Evolutionary conservation across 2,113 vertebrate genomes (phyloP).

Genomic region (Uria lomvia): DNA sequence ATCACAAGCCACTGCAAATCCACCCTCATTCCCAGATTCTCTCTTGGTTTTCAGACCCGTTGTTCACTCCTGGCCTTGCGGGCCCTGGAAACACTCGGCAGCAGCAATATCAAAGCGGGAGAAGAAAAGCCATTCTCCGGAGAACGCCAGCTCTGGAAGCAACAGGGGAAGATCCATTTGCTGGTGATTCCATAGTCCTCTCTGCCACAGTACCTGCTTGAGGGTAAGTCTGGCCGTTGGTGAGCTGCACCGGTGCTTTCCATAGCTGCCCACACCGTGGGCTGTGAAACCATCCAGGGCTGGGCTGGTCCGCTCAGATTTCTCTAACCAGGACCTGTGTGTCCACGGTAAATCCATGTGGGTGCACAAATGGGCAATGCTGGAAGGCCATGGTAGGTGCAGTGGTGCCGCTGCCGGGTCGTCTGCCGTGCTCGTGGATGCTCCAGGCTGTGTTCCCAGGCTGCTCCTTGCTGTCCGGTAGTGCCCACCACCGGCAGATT

Average conservation of each 20-base stretch:
- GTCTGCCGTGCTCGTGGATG: neutral
- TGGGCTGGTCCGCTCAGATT: neutral
- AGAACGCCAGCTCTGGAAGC: neutral
- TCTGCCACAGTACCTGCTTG: neutral
- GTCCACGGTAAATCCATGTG: fast-evolving
- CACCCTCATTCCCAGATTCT: neutral
- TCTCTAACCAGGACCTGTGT: neutral
- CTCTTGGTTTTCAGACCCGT: neutral
- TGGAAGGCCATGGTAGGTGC: neutral
- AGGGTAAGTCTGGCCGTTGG: neutral
- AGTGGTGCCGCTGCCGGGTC: neutral
- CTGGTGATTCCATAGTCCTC: neutral
- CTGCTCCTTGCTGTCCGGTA: neutral
- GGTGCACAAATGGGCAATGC: fast-evolving
- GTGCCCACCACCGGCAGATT: neutral
- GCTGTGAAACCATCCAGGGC: neutral
- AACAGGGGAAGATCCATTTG: neutral
- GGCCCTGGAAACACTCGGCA: neutral
- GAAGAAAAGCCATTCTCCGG: neutral
- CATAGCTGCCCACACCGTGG: neutral
- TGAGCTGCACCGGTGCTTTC: neutral
- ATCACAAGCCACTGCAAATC: neutral
- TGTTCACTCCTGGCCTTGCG: neutral
- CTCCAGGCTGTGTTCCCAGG: neutral
- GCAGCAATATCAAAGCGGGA: neutral